phyloP scores from a whole-genome alignment of 2,797 vertebrate species.

The Echeneis naucrates region DNA sequence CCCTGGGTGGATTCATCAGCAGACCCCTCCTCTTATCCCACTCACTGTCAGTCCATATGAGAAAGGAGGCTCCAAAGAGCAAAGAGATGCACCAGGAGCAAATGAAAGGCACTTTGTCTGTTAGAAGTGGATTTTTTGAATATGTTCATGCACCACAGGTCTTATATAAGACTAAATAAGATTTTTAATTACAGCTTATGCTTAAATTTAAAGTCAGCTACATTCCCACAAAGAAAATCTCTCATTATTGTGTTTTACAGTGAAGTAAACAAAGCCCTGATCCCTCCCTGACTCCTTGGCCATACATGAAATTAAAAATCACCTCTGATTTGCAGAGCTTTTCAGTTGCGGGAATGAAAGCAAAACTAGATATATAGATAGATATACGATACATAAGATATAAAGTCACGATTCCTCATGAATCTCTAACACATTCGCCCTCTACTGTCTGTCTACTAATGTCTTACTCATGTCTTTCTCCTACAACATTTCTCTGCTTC shows the following conservation, averaged over 20 bases:
- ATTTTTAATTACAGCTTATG: too few species aligned
- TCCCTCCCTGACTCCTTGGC: constrained; percentile 25
- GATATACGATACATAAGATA: too few species aligned
- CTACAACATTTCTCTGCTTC: constrained; percentile 18
- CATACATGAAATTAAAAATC: constrained; percentile 31
- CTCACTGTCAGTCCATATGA: constrained; percentile 47
- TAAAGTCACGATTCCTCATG: constrained; percentile 12
- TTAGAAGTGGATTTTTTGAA: constrained; percentile 31
- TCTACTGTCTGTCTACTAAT: constrained; percentile 29
- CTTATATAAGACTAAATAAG: constrained; percentile 49
- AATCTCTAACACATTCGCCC: constrained; percentile 27
- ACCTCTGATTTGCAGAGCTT: constrained; percentile 24
- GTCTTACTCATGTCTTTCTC: constrained; percentile 36
- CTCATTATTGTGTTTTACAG: neutral
- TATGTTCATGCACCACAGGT: constrained; percentile 34
- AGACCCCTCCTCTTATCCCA: constrained; percentile 48
- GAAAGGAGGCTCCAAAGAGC: constrained; percentile 37
- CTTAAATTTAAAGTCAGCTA: neutral
- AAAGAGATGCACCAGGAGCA: constrained; percentile 47
- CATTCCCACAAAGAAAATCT: too few species aligned
- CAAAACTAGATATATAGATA: constrained; percentile 27
- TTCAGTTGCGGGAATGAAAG: constrained; percentile 38
- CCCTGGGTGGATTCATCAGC: constrained; percentile 45
- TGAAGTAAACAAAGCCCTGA: neutral
- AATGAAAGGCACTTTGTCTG: constrained; percentile 42